Evolutionary conservation across 2,888 invertebrate species (phyloP).

Genomic region (Netelia fuscicornis): DNA sequence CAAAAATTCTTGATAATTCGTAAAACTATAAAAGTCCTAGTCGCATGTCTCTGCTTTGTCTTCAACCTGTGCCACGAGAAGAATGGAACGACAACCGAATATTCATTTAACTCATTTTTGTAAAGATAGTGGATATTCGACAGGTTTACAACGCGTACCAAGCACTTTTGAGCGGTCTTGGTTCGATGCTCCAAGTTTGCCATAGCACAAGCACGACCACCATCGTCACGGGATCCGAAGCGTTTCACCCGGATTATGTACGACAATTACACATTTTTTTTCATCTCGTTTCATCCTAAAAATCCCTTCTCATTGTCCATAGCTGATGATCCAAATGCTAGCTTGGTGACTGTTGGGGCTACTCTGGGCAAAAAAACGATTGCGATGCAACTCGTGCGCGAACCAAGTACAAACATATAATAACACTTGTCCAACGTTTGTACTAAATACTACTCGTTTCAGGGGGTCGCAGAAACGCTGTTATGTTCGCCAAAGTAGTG

Average conservation of each 20-base stretch:
- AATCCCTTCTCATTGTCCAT: conserved; percentile 72
- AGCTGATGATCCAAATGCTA: conserved; percentile 76
- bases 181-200: conserved; percentile 89
- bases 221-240: conserved; percentile 76
- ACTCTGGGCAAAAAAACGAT: conserved; percentile 56
- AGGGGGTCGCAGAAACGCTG: conserved; percentile 58
- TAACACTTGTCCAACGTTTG: conserved; percentile 58
- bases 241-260: conserved; percentile 83
- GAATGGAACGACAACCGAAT: conserved; percentile 43
- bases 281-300: conserved; percentile 48
- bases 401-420: conserved; percentile 20
- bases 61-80: conserved; percentile 19
- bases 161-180: conserved; percentile 88
- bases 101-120: conserved; percentile 62
- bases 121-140: conserved; percentile 76
- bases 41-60: not conserved
- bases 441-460: conserved; percentile 63
- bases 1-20: not conserved
- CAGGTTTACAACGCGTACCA: conserved; percentile 90
- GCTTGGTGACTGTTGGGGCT: conserved; percentile 81
- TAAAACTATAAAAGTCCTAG: not conserved
- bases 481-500: conserved; percentile 59
- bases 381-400: conserved; percentile 51
- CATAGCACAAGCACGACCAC: conserved; percentile 85
- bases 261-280: conserved; percentile 72